Base-by-base conservation (phyloP, 92 coral and sea anemone genomes). In the Palythoa grandiflora region DNA sequence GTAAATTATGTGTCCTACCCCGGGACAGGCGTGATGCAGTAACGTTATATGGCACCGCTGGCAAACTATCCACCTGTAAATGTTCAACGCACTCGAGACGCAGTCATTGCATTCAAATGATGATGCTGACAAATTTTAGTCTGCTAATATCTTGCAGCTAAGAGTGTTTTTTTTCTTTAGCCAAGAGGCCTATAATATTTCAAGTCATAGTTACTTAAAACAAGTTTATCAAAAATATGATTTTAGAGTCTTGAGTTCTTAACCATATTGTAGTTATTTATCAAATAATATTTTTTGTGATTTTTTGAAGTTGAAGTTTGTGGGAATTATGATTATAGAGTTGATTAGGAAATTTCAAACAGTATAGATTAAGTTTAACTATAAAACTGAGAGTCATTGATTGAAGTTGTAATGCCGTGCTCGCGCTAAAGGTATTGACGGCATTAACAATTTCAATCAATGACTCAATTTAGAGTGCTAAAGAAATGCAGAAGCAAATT, bases 1-100 rank as follows among this genome's bases (percentile, higher is more conserved):
- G 14, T 86, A 87, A 78, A 65, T 78, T 2, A 77, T 87, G 78
- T 76, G 80, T 6, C 80, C 60, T 19, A 21, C 65, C 57, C 77
- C 81, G 83, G 78, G 76, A 83, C 89, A 85, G 77, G 83, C 70
- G 17, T 21, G 52, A 86, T 86, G 83, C 89, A 78, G 68, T 9
- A 54, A 73, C 55, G 40, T n/a, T 73, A 73, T 47, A 73, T 74
- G 79, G 59, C 79, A 47, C 79, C 79, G 16, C 79, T 17, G 65
- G 75, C 75, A 38, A 71, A 71, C 75, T 71, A 71, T 70, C 48
- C 74, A 70, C 74, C 74, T 70, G 74, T 70, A 9, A 70, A 70
- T 70, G 21, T 70, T 70, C 74, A 70, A 70, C 74, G 48, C 37
- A 38, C 75, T 38, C 50, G 36, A 71, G 11, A 71, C 12, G 50